phyloP scores from a whole-genome alignment of 2,113 vertebrate genomes.

The Marmota monax region DNA sequence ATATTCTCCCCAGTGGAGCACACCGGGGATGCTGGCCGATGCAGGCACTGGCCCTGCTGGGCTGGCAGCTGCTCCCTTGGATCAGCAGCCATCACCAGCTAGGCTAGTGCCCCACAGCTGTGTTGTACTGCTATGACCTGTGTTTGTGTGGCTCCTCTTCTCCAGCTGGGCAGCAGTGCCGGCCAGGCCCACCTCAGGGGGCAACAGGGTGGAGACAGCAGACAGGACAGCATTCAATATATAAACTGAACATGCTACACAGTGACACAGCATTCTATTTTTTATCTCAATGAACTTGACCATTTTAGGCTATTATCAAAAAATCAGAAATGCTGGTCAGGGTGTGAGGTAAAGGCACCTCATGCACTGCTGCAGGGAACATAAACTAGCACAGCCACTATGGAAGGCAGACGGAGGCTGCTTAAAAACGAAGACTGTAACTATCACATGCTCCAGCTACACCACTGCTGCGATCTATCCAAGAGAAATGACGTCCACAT shows the following conservation, averaged over 20 bases:
- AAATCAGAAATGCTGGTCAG: background rate
- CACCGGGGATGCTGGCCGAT: no score
- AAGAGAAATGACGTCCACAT: background rate
- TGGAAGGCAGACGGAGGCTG: no score
- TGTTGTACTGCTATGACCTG: no score
- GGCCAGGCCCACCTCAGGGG: fast-evolving
- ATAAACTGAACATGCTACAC: background rate
- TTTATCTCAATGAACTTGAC: background rate
- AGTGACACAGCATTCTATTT: background rate
- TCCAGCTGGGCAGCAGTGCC: background rate
- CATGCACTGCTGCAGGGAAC: background rate
- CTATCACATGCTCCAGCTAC: background rate
- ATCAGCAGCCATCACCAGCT: no score
- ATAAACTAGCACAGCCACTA: background rate
- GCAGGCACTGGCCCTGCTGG: no score
- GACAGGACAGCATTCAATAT: fast-evolving
- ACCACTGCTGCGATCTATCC: background rate
- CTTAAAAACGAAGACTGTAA: no score
- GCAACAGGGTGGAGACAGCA: no score
- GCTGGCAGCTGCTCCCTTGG: background rate
- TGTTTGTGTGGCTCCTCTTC: background rate
- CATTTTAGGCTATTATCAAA: no score
- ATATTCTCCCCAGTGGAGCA: fast-evolving
- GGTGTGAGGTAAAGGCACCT: no score
- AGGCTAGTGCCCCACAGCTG: no score